These are phyloP conservation scores for Criorhina ranunculi DNA, from an alignment of 2,888 invertebrate species.

Conservation along the genomic window DNA sequence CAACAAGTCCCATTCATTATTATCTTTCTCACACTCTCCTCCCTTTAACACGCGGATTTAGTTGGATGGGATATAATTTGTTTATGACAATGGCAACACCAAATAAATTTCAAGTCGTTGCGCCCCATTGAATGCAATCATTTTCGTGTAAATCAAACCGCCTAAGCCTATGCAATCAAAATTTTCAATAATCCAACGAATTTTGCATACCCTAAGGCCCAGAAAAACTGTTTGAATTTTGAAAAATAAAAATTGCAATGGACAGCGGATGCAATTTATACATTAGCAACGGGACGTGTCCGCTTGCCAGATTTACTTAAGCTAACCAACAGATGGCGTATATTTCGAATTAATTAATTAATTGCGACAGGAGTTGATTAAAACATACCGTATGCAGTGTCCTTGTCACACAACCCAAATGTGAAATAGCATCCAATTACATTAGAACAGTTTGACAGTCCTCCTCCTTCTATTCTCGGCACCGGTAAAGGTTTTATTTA, in stretches of 20 bases:
- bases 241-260: too few relatives aligned
- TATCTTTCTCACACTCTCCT: too few relatives aligned
- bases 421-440: conserved; percentile 16
- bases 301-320: background rate
- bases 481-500: conserved; percentile 18
- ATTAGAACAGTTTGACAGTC: background rate
- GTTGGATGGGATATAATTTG: too few relatives aligned
- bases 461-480: background rate
- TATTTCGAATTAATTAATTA: conserved; percentile 45
- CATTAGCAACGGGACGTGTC: background rate
- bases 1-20: too few relatives aligned
- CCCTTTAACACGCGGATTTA: too few relatives aligned
- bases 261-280: background rate
- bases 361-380: conserved; percentile 45
- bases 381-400: background rate
- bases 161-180: conserved; percentile 16
- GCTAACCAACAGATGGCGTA: conserved; percentile 13
- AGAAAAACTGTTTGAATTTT: too few relatives aligned
- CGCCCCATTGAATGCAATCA: background rate
- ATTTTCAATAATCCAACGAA: background rate
- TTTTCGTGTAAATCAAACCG: background rate
- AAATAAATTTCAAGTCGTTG: background rate
- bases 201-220: conserved; percentile 12
- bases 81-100: conserved; percentile 52
- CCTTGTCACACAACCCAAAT: background rate